Base-by-base conservation (phyloP, 2,113 vertebrate species). In the Anoura caudifer region DNA sequence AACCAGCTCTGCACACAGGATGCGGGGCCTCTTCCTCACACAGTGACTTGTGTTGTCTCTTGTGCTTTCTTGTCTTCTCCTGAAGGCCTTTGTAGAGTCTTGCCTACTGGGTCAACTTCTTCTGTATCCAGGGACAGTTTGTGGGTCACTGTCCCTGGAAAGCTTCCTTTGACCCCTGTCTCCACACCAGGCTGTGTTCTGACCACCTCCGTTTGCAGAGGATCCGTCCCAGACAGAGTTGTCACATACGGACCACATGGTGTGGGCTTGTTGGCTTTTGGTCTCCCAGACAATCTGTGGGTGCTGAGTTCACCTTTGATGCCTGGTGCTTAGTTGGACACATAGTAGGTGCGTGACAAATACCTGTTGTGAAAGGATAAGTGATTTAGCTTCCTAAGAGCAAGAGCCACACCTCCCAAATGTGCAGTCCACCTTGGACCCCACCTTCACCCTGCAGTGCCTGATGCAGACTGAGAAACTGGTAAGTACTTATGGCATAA, bases 401-500 rank as follows among this genome's bases (percentile, higher is more conserved):
- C 85, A 83, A 84, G 77, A 45, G 13, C 22, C 17, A 1, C 19
- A 15, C 59, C 33, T 70, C 75, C 76, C 54, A 36, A 69, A 14
- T 15, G 50, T 10, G 24, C 24, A 31, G 19, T 12, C 31, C 52
- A 20, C 28, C 41, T 45, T 1, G 4, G 54, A 82, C 36, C 80
- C 15, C 89, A 24, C 19, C 41, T 47, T 63, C 19, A 20, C 61
- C 56, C 43, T 0, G 2, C 45, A 38, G 54, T 33, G 86, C 73
- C 36, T 54, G 54, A 17, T 24, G 17, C 52, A 76, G 36, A 85
- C 73, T 2, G 77, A 92, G 90, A 59, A n/a, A 47, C 93, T 22
- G 50, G 93, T 90, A 96, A 94, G 84, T 80, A 77, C 73, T 96
- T 83, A 95, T 87, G 91, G 95, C 97, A 95, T 95, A 97, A 96